Evolutionary conservation across 2,113 vertebrate genomes (phyloP), one percentile per base, ranked within the genome.

Genomic region (Carollia perspicillata): DNA sequence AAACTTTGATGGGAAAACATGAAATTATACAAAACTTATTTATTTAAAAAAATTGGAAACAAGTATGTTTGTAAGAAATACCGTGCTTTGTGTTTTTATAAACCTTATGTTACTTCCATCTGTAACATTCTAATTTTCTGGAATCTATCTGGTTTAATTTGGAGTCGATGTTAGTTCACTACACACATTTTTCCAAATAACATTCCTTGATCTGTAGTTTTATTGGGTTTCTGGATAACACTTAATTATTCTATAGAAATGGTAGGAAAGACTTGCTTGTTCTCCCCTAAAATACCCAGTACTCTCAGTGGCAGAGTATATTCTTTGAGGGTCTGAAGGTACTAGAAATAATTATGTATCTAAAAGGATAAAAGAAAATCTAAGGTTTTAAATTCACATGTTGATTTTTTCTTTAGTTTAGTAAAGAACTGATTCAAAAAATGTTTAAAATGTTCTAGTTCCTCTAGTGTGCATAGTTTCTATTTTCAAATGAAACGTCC

Each of bases 61-160:
- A 93, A 95, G 91, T 58, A 90, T 98, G 97, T 98, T 98, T 97
- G 96, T 96, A 97, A 97, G 89, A 96, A 97, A 97, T 97, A 89
- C 90, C 75, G 65, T 78, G 95, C 86, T 98, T 97, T 97, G 78
- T 97, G 96, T 98, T 97, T 96, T 95, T 94, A 95, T 96, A 97
- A 98, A 96, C 97, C 97, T 97, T 98, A 97, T 97, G 97, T 84
- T 96, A 71, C 95, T 88, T 65, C 96, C 97, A 97, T 98, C 96
- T 97, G 97, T 89, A 93, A 74, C 83, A 89, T 75, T 92, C 40
- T 66, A 68, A 72, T 96, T 97, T 94, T 96, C 83, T 95, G 95
- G 94, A 97, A 96, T 96, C 90, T 95, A 68, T 79, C 89, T 97
- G 83, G 89, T 78, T 97, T 95, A 87, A 84, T 94, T 95, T 97